Conservation (phyloP, 2,888 invertebrate genomes). For the Lamproptera curius region DNA sequence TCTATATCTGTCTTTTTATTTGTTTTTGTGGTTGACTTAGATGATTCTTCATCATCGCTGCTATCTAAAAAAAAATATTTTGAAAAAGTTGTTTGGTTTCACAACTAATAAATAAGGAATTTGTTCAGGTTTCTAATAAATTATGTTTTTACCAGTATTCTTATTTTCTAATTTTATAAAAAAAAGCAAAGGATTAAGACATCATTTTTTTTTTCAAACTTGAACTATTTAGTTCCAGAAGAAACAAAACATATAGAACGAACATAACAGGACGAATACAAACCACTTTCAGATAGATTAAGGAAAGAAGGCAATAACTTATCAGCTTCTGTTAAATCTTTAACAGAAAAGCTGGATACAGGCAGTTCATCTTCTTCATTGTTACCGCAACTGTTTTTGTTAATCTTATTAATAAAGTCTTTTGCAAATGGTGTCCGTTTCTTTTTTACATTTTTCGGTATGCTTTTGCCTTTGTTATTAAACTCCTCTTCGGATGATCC, state of each 20-base stretch:
- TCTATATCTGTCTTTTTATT: conserved; percentile 18
- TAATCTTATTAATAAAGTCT: conserved; percentile 47
- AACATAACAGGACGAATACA: conserved; percentile 25
- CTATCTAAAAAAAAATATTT: conserved; percentile 48
- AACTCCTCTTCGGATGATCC: conserved; percentile 56
- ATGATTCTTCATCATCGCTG: conserved; percentile 60
- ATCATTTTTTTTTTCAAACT: neutral
- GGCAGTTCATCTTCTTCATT: conserved; percentile 34
- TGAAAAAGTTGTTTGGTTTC: too few relatives aligned
- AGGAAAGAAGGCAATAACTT: conserved; percentile 64
- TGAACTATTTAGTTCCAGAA: too few relatives aligned
- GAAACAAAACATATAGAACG: too few relatives aligned
- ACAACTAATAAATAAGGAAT: too few relatives aligned
- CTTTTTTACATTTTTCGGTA: conserved; percentile 22
- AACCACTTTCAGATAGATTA: conserved; percentile 74
- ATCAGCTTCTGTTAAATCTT: conserved; percentile 65
- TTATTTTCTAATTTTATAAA: too few relatives aligned
- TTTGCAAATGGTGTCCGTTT: conserved; percentile 45
- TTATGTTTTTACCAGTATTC: too few relatives aligned
- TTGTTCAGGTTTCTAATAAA: too few relatives aligned
- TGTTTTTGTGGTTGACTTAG: conserved; percentile 29
- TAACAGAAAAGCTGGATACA: conserved; percentile 47
- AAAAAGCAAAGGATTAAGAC: too few relatives aligned
- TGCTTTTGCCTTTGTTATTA: conserved; percentile 25
- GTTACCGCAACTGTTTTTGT: conserved; percentile 38